Evolutionary conservation across 1,140 invertebrate genomes (phyloP), one percentile per base, ranked within the genome.

Genomic region (Zaprionus africanus): DNA sequence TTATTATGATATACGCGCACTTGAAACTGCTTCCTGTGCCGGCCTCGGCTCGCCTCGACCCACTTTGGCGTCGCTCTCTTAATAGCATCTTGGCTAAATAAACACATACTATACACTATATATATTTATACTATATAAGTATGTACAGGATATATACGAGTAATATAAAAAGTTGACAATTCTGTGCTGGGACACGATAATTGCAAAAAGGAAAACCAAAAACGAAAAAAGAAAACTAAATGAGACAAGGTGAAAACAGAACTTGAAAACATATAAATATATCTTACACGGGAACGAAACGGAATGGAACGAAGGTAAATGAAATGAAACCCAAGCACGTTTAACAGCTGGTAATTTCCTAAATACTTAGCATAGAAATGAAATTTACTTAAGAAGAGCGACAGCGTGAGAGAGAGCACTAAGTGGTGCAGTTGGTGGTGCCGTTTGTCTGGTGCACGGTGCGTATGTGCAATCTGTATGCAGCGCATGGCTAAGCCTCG

Each of bases 131-230:
- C 76, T 71, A 59, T 70, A 67, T 71, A 75, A 68, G 81, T 57
- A 81, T 59, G 19, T 49, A 61, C 43, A 68, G 46, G 46, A 67
- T 43, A 61, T 53, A 36, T 62, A 62, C 43, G 51, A 58, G 59
- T 61, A 63, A 67, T 80, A 79, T 72, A 76, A 57, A 64, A 76
- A 63, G 62, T 74, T 77, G 49, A 74, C 76, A 85, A 82, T 84
- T 81, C 73, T 79, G 85, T 90, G 85, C 85, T 90, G 85, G 85
- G 85, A 90, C 79, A 82, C 87, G 77, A 86, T 86, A 87, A 87
- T 86, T 86, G 83, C 83, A 73, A 86, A 73, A 59, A 69, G 28
- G 58, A 68, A 76, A 70, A 70, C 24, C 11, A 15, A 56, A 53
- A 31, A 76, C 28, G 60, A 5, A 38, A 36, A 15, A 51, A 64